Conservation (phyloP, 2,113 vertebrate species). For the Grantiella picta region DNA sequence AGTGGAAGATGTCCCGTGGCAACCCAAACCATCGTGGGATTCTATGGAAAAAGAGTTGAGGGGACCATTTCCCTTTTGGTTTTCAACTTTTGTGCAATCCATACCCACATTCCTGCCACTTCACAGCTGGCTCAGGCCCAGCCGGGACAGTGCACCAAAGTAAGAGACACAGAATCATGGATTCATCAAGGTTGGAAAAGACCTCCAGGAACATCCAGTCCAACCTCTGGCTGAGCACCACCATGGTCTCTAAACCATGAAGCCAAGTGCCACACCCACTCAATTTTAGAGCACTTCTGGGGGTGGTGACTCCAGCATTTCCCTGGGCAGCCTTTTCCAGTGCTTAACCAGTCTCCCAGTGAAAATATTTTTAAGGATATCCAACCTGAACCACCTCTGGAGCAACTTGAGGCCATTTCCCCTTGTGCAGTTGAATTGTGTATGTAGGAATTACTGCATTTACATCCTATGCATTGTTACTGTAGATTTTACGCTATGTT, state of each 20-base stretch:
- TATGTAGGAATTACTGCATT: background rate
- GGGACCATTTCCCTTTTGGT: background rate
- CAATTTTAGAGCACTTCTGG: background rate
- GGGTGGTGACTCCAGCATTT: background rate
- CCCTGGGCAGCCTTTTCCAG: background rate
- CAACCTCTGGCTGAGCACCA: background rate
- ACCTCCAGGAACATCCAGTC: background rate
- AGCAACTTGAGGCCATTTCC: background rate
- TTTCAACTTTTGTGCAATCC: background rate
- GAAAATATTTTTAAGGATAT: background rate
- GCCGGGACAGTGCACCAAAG: no score
- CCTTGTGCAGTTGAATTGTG: background rate
- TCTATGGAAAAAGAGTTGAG: background rate
- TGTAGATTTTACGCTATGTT: background rate
- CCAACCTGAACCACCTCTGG: background rate
- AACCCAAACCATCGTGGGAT: background rate
- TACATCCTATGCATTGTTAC: background rate
- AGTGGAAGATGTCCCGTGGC: background rate
- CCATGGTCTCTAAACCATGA: background rate
- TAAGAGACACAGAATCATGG: background rate
- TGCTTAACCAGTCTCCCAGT: no score
- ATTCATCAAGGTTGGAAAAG: background rate
- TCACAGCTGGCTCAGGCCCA: background rate
- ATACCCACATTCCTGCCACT: accelerated
- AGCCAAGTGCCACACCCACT: accelerated